These are phyloP conservation scores for Meda fulgida DNA, from an alignment of 2,797 vertebrate genomes.

Conservation along the genomic window DNA sequence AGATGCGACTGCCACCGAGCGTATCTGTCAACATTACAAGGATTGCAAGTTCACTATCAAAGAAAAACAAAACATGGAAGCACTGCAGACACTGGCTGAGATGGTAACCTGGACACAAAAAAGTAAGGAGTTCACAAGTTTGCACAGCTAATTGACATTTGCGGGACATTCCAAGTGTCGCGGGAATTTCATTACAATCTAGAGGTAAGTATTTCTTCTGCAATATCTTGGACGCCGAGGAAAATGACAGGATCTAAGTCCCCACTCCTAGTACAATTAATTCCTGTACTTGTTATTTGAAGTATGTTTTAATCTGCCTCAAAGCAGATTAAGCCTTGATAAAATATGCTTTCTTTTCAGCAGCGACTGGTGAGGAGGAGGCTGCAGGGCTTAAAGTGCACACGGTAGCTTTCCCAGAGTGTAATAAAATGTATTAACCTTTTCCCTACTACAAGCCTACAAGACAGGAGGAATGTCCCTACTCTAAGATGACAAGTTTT, in stretches of 20 bases:
- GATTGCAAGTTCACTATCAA: no score
- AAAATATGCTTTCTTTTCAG: background rate
- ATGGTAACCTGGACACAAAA: no score
- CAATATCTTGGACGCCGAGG: background rate
- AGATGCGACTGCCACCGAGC: background rate
- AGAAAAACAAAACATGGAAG: no score
- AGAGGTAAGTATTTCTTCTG: background rate
- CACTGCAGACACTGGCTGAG: no score
- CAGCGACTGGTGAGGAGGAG: background rate
- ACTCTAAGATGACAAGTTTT: background rate
- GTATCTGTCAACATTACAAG: no score
- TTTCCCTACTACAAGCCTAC: background rate
- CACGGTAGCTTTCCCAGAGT: background rate
- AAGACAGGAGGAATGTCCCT: background rate
- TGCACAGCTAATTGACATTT: no score
- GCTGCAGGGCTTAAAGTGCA: background rate
- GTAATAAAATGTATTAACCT: background rate
- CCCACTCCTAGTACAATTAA: background rate
- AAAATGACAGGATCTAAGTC: constrained; percentile 4
- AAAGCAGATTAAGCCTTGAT: no score
- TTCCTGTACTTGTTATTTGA: background rate
- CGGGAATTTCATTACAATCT: background rate
- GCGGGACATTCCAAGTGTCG: no score
- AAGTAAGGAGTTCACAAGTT: no score
- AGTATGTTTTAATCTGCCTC: background rate